phyloP scores from a whole-genome alignment of 2,113 vertebrate genomes.

The Typhlomys cinereus region DNA sequence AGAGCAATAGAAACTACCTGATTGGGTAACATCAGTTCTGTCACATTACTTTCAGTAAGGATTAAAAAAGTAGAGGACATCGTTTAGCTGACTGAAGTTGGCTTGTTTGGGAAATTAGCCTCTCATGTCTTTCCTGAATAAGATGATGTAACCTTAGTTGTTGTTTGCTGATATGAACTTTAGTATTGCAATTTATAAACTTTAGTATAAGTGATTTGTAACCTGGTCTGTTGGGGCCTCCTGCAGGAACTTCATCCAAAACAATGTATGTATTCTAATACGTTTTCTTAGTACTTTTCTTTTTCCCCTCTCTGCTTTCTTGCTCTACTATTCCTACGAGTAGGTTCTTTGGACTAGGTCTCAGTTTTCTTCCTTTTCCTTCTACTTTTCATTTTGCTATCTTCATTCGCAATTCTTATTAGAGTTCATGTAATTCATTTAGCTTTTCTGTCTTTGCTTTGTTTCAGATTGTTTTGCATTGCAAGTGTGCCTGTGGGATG shows the following conservation, averaged over 20 bases:
- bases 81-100: neutral
- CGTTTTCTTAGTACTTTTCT: neutral
- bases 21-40: neutral
- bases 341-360: neutral
- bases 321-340: neutral
- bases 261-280: neutral
- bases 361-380: constrained; percentile 1
- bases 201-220: too few relatives aligned
- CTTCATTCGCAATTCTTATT: neutral
- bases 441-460: neutral
- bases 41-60: neutral
- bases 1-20: neutral
- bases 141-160: neutral
- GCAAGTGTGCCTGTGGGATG: too few relatives aligned
- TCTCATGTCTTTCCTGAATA: neutral
- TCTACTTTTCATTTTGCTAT: neutral
- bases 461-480: too few relatives aligned
- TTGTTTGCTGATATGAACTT: neutral
- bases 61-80: neutral
- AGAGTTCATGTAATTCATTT: constrained; percentile 14
- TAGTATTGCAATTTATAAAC: neutral
- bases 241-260: neutral
- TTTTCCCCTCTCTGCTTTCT: neutral
- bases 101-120: neutral
- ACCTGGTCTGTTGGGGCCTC: neutral